These are phyloP conservation scores for Lepus oiostolus DNA, from an alignment of 2,797 vertebrate species.

Conservation along the genomic window DNA sequence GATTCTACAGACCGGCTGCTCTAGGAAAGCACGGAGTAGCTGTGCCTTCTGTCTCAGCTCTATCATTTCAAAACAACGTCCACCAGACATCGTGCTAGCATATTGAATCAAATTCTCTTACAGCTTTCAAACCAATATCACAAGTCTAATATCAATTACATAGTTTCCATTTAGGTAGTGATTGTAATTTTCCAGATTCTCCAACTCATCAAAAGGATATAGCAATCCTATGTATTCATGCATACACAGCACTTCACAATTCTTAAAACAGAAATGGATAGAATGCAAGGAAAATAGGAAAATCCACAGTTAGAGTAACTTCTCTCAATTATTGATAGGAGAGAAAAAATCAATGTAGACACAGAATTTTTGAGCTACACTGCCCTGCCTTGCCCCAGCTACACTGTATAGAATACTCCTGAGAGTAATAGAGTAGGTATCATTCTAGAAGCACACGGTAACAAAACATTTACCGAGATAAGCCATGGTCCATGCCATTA, in stretches of 20 bases:
- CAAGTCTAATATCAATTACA: not conserved
- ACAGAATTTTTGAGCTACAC: not conserved
- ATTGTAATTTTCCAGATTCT: not conserved
- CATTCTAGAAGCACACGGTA: too few relatives aligned
- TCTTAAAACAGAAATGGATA: not conserved
- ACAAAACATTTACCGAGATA: too few relatives aligned
- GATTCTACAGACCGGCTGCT: not conserved
- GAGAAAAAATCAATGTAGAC: not conserved
- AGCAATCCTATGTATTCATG: not conserved
- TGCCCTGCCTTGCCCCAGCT: not conserved
- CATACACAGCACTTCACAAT: not conserved
- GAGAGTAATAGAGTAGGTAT: too few relatives aligned
- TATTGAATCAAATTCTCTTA: not conserved
- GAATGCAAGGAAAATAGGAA: not conserved
- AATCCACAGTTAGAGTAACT: not conserved
- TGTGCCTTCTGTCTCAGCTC: too few relatives aligned
- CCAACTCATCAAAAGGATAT: not conserved
- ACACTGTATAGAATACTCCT: not conserved
- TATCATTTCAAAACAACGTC: not conserved
- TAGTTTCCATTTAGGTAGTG: not conserved
- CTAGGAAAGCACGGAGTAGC: not conserved
- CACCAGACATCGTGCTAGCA: not conserved
- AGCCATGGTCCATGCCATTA: too few relatives aligned
- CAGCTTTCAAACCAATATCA: not conserved
- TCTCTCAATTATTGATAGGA: not conserved